phyloP scores from a whole-genome alignment of 2,888 invertebrate genomes.

The Brenthis hecate region DNA sequence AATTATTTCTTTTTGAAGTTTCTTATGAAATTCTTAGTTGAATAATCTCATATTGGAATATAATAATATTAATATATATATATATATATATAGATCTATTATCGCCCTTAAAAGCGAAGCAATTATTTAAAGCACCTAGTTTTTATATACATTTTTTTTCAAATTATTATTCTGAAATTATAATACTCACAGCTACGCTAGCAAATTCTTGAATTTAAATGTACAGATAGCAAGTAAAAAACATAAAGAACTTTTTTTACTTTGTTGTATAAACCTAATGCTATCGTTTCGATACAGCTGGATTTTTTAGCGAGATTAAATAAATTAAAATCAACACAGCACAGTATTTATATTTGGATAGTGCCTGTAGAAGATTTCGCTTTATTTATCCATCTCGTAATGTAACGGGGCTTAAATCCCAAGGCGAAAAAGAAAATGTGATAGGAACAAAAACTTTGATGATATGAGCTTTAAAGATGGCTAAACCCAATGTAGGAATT shows the following conservation, averaged over 20 bases:
- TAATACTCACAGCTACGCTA: too few relatives aligned
- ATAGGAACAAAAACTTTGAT: neutral
- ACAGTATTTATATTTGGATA: neutral
- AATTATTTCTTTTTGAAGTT: conserved; percentile 15
- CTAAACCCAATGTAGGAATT: too few relatives aligned
- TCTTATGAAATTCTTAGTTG: conserved; percentile 3
- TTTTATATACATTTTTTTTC: too few relatives aligned
- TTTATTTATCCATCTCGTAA: conserved; percentile 9
- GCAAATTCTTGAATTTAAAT: too few relatives aligned
- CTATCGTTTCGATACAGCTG: neutral
- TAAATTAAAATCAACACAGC: conserved; percentile 11
- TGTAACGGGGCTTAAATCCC: neutral
- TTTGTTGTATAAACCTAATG: neutral
- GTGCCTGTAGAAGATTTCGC: conserved; percentile 1
- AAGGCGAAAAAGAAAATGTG: neutral
- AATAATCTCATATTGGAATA: neutral
- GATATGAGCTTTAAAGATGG: neutral
- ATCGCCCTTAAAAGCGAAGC: too few relatives aligned
- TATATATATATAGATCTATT: too few relatives aligned
- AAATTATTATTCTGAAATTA: too few relatives aligned
- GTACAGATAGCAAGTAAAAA: too few relatives aligned
- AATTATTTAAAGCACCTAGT: too few relatives aligned
- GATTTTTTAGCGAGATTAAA: conserved; percentile 4
- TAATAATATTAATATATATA: neutral
- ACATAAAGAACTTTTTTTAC: neutral